phyloP scores from a whole-genome alignment of 2,888 invertebrate species.

The Lasioglossum figueresi region DNA sequence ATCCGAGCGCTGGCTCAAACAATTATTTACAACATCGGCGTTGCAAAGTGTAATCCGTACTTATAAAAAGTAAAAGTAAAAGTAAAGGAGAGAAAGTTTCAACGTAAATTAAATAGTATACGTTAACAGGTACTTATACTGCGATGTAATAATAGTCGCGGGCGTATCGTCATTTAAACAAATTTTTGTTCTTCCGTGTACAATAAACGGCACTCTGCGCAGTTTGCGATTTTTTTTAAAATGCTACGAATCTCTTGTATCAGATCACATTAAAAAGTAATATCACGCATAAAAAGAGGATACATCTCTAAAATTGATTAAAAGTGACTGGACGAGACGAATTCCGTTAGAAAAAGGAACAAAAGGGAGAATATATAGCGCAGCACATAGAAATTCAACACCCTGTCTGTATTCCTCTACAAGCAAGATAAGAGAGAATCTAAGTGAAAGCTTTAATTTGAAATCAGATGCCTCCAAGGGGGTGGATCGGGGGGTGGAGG shows the following conservation, averaged over 20 bases:
- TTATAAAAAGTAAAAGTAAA: slow-evolving; percentile 73
- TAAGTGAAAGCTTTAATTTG: slow-evolving; percentile 74
- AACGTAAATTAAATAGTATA: slow-evolving; percentile 70
- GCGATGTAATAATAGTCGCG: slow-evolving; percentile 42
- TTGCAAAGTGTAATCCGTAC: slow-evolving; percentile 64
- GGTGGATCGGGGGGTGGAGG: slow-evolving; percentile 84
- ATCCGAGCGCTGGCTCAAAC: too few relatives aligned
- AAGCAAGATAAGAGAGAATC: slow-evolving; percentile 68
- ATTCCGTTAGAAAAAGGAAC: slow-evolving; percentile 42
- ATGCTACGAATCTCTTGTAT: slow-evolving; percentile 40
- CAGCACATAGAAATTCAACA: slow-evolving; percentile 63
- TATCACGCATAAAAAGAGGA: slow-evolving; percentile 47
- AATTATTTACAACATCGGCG: background rate
- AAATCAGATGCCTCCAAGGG: slow-evolving; percentile 83
- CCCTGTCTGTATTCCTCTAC: slow-evolving; percentile 58
- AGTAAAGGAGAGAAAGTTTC: slow-evolving; percentile 66
- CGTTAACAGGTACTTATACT: slow-evolving; percentile 64
- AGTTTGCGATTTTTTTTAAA: slow-evolving; percentile 10
- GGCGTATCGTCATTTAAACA: slow-evolving; percentile 21
- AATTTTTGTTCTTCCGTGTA: background rate
- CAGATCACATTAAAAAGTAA: slow-evolving; percentile 46
- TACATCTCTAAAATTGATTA: slow-evolving; percentile 28
- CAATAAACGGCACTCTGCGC: slow-evolving; percentile 22
- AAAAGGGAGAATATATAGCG: slow-evolving; percentile 33
- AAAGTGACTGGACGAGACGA: slow-evolving; percentile 36